These are phyloP conservation scores for Lepisosteus osseus DNA, from an alignment of 2,113 vertebrate genomes.

Conservation along the genomic window DNA sequence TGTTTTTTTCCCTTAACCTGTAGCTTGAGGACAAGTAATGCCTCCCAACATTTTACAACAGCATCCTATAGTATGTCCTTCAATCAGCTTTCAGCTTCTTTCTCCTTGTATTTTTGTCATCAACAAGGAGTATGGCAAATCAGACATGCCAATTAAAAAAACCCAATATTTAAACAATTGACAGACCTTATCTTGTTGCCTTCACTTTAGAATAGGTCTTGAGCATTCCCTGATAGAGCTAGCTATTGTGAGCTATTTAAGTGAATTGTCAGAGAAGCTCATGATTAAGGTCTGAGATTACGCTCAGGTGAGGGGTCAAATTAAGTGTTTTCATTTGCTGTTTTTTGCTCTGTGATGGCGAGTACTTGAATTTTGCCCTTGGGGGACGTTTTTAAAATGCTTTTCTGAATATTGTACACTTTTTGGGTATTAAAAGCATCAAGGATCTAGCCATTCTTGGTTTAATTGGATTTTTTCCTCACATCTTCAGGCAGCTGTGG, in stretches of 20 bases:
- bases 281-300: constrained; percentile 34
- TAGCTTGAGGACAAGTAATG: too few species aligned
- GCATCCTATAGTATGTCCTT: neutral
- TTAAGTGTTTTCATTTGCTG: constrained; percentile 12
- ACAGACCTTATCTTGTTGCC: constrained; percentile 36
- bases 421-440: constrained; percentile 4
- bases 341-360: neutral
- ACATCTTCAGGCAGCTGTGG: neutral
- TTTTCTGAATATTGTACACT: neutral
- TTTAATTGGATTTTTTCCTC: constrained; percentile 8
- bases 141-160: constrained; percentile 14
- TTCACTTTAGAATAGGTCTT: constrained; percentile 21
- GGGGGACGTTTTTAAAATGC: constrained; percentile 1
- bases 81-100: neutral
- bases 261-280: constrained; percentile 24
- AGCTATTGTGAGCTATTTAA: constrained; percentile 21
- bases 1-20: too few species aligned
- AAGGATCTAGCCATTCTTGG: constrained; percentile 5
- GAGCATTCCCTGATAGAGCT: constrained; percentile 8
- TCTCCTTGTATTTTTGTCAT: neutral
- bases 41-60: too few species aligned
- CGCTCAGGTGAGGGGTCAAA: constrained; percentile 22
- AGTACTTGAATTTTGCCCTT: neutral
- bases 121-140: constrained; percentile 24
- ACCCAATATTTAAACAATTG: constrained; percentile 29